Evolutionary conservation across 2,113 vertebrate species (phyloP).

Genomic region (Cinclus mexicanus): DNA sequence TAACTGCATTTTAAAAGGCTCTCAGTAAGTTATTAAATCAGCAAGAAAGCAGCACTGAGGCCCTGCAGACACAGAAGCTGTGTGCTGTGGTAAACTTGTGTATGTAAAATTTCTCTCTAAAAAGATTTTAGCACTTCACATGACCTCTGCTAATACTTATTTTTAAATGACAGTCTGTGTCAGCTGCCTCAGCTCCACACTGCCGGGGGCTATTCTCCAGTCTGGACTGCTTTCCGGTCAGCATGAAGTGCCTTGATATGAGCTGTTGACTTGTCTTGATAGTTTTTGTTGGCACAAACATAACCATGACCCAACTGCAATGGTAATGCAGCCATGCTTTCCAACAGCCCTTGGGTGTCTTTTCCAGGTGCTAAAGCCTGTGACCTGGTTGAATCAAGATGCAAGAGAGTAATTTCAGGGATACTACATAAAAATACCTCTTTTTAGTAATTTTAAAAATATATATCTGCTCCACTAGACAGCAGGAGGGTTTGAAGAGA

Average conservation of each 20-base stretch:
- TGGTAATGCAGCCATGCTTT: not conserved
- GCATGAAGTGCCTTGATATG: not conserved
- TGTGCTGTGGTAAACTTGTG: not conserved
- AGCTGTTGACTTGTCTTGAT: not conserved
- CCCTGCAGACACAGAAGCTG: not conserved
- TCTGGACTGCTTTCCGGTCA: not conserved
- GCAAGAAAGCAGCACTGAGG: not conserved
- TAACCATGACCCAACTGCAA: not conserved
- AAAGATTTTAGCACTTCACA: not conserved
- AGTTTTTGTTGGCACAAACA: conserved; percentile 8
- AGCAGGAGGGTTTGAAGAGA: not conserved
- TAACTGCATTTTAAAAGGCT: not conserved
- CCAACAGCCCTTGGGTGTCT: not conserved
- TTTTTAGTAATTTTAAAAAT: not conserved
- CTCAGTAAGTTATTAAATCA: conserved; percentile 1
- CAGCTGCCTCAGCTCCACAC: not conserved
- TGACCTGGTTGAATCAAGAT: not conserved
- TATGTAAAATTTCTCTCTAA: not conserved
- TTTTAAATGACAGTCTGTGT: not conserved
- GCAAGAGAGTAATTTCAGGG: not conserved
- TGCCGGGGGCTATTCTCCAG: not conserved
- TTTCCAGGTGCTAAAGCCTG: not conserved
- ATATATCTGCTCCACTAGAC: not conserved
- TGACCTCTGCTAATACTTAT: conserved; percentile 13
- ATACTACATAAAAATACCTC: not conserved